A percentile compares a stretch with the other conserved stretches of the same genome.
Conservation (phyloP, 1,140 invertebrate genomes). For the Nephotettix cincticeps region DNA sequence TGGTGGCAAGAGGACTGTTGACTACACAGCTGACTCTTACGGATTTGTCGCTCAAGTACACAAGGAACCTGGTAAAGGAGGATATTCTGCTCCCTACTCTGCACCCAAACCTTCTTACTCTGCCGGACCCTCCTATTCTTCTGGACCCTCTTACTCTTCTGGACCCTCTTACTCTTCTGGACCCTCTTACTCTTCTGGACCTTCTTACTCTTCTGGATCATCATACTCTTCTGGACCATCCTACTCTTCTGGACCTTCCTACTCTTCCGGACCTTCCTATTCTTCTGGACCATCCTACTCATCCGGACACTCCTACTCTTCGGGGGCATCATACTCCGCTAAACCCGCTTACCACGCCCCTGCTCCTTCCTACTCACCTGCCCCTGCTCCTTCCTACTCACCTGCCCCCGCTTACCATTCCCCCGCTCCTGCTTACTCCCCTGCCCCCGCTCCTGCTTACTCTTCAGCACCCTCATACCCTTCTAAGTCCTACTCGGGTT, state of each 20-base stretch:
- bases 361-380: slow-evolving; percentile 23
- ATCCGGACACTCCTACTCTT: slow-evolving; percentile 18
- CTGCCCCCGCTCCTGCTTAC: not conserved
- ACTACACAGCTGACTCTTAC: slow-evolving; percentile 31
- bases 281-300: slow-evolving; percentile 31
- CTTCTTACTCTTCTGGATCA: slow-evolving; percentile 19
- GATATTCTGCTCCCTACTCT: slow-evolving; percentile 46
- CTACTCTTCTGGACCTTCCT: slow-evolving; percentile 31
- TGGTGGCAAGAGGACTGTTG: slow-evolving; percentile 36
- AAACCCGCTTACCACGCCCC: slow-evolving; percentile 6
- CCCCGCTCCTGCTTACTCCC: not conserved
- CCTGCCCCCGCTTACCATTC: not conserved
- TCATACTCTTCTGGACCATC: slow-evolving; percentile 30
- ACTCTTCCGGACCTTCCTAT: slow-evolving; percentile 21
- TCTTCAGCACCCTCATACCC: not conserved
- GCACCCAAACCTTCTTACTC: slow-evolving; percentile 40
- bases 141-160: slow-evolving; percentile 26
- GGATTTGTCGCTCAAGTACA: slow-evolving; percentile 20
- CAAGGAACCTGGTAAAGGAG: not conserved
- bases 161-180: slow-evolving; percentile 25
- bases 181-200: slow-evolving; percentile 17
- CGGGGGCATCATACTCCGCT: not conserved
- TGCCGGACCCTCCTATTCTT: slow-evolving; percentile 40
- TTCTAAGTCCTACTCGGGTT: not conserved
- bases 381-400: not conserved